Conservation (phyloP, 2,797 vertebrate genomes). For the Pangasius djambal region DNA sequence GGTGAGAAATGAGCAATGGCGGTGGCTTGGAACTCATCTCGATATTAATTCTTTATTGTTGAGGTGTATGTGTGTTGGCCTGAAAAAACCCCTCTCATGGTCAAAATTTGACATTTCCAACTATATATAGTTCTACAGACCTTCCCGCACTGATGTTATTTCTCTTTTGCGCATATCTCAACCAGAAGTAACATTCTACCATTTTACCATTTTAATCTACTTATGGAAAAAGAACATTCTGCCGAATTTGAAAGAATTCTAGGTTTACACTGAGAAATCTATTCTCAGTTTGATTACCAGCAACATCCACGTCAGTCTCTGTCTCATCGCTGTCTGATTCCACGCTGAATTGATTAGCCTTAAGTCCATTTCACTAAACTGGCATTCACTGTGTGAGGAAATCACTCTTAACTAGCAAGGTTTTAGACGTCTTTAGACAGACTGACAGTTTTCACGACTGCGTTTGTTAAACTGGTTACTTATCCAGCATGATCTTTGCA, state of each 20-base stretch:
- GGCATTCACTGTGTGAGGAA: background rate
- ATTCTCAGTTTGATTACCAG: background rate
- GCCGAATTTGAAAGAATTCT: background rate
- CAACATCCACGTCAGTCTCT: background rate
- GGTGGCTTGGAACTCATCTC: background rate
- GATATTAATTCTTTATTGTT: background rate
- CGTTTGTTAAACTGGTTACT: too few species aligned
- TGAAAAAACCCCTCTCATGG: background rate
- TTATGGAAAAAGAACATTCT: background rate
- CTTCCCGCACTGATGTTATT: background rate
- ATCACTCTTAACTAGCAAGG: too few species aligned
- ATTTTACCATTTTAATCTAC: too few species aligned
- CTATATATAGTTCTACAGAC: background rate
- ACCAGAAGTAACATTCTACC: background rate
- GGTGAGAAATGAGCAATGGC: background rate
- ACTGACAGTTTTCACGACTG: too few species aligned
- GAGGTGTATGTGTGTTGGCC: background rate
- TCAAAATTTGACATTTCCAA: background rate
- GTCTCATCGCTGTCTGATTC: background rate
- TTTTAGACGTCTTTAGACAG: too few species aligned
- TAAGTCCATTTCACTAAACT: background rate
- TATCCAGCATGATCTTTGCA: background rate
- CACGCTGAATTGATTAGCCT: background rate
- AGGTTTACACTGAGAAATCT: too few species aligned
- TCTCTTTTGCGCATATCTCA: background rate